A percentile compares a stretch with the other conserved stretches of the same genome.
phyloP scores from a whole-genome alignment of 2,797 vertebrate species.

The Siniperca undulata region DNA sequence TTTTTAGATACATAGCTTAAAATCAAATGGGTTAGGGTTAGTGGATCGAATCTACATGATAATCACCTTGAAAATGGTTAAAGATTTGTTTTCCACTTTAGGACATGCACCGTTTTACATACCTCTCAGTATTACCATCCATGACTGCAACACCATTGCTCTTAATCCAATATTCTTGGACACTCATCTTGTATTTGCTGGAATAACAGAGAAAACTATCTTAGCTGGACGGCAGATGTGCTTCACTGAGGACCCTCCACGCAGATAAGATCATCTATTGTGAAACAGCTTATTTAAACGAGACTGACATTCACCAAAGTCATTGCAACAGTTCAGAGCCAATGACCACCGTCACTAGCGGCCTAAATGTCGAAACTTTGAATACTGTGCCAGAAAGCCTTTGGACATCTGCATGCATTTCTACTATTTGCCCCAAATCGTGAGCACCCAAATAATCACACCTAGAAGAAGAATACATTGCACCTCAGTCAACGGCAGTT shows the following conservation, averaged over 20 bases:
- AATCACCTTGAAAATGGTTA: neutral
- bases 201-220: slow-evolving; percentile 32
- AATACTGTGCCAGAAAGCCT: slow-evolving; percentile 46
- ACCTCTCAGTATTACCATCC: slow-evolving; percentile 71
- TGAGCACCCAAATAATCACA: slow-evolving; percentile 4
- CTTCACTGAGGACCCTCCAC: neutral
- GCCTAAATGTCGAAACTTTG: slow-evolving; percentile 62
- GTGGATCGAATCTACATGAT: neutral
- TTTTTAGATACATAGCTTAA: neutral
- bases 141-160: slow-evolving; percentile 41
- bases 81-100: neutral
- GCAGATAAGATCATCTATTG: slow-evolving; percentile 28
- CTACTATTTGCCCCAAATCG: neutral
- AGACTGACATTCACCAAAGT: slow-evolving; percentile 36
- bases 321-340: slow-evolving; percentile 63
- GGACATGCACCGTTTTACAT: slow-evolving; percentile 35
- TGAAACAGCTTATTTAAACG: slow-evolving; percentile 65
- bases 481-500: neutral
- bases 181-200: slow-evolving; percentile 73
- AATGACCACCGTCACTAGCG: neutral
- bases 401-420: slow-evolving; percentile 35
- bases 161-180: slow-evolving; percentile 35
- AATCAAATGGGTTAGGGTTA: neutral
- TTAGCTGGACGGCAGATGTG: neutral
- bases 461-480: neutral